Evolutionary conservation across 2,113 vertebrate genomes (phyloP), one percentile per base, ranked within the genome.

Genomic region (Forbesichthys agassizii): DNA sequence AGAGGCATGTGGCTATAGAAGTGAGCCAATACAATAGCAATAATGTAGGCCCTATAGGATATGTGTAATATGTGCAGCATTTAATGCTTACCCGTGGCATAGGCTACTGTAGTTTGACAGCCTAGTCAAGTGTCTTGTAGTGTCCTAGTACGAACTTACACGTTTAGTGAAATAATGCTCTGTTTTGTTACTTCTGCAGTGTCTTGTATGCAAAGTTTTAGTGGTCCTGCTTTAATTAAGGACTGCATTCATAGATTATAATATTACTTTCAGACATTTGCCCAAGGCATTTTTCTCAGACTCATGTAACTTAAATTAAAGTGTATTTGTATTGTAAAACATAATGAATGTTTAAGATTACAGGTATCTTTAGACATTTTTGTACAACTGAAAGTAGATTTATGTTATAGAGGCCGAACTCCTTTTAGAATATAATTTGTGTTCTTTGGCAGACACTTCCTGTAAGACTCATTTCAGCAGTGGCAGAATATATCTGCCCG

Each of bases 271-370:
- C 36, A 42, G 36, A 5, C 36, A 42, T 42, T 42, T 42, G 4
- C 7, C 36, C 36, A 42, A 42, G 36, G 4, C 42, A n/a, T 4
- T 64, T 64, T 33, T 18, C 48, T 33, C 16, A 33, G 18, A 8
- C 51, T 51, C 11, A 52, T 52, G n/a, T 7, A 16, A 14, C 11
- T 64, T 48, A 64, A 64, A 51, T 64, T 48, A 64, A 64, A 51
- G 20, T 64, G 12, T 18, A 42, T 42, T 20, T 18, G 5, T 8
- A 42, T 42, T 20, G 16, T 6, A 33, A 64, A 49, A 20, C 48
- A 64, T 4, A 20, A 54, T n/a, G 11, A 54, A 54, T 51, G 13
- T 51, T 51, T 51, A 13, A 11, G 11, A 51, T 51, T 51, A 51
- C 49, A 51, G 49, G 5, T 42, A 42, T 42, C 7, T 5, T 42